Percentiles rank a stretch among this genome's conserved stretches.
Conservation (phyloP, 2,113 vertebrate species). For the Chrysemys picta region DNA sequence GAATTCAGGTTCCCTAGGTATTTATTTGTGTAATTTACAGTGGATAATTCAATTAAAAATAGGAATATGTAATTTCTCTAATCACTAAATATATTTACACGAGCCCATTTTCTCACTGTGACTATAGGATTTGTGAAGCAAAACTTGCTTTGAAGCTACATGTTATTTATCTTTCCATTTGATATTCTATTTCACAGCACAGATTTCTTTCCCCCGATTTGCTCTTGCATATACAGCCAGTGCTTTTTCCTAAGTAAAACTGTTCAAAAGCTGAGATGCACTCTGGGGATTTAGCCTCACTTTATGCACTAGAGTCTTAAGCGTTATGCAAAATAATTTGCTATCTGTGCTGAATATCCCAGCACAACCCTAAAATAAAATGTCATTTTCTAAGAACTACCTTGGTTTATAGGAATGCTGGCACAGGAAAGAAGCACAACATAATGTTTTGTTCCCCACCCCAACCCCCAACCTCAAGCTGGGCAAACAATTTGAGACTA, state of each 20-base stretch:
- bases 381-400: conserved; percentile 21
- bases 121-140: conserved; percentile 63
- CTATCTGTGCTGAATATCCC: conserved; percentile 43
- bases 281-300: conserved; percentile 57
- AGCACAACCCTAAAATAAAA: conserved; percentile 37
- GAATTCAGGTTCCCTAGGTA: not conserved
- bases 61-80: conserved; percentile 65
- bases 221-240: conserved; percentile 49
- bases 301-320: conserved; percentile 52
- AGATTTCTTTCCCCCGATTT: conserved; percentile 53
- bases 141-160: conserved; percentile 58
- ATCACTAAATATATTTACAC: conserved; percentile 66
- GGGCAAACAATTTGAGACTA: not conserved
- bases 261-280: conserved; percentile 53
- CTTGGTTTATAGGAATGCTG: conserved; percentile 4
- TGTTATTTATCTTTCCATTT: conserved; percentile 67
- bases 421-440: conserved; percentile 36
- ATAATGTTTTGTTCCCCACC: conserved; percentile 35
- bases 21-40: conserved; percentile 56
- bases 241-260: conserved; percentile 48
- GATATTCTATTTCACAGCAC: conserved; percentile 47
- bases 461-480: not conserved
- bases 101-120: conserved; percentile 59
- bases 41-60: conserved; percentile 55
- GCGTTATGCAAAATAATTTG: conserved; percentile 68